Conservation (phyloP, 1,140 invertebrate genomes). For the Nasonia giraulti region DNA sequence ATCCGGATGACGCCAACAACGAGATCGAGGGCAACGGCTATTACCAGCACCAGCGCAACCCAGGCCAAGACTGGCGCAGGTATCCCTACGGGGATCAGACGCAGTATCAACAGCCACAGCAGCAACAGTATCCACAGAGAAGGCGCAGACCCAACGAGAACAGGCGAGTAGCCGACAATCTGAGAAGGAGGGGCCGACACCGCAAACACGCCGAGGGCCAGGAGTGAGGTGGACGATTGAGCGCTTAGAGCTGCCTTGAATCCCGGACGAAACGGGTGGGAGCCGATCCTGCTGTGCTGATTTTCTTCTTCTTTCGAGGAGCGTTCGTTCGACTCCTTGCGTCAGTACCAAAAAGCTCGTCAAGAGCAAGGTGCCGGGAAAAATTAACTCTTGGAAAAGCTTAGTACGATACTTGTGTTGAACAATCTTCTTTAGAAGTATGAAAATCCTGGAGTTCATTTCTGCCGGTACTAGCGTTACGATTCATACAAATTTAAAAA, state of each 20-base stretch:
- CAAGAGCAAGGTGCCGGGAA: not conserved
- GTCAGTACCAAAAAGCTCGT: not conserved
- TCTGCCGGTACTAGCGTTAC: not conserved
- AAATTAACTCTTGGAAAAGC: not conserved
- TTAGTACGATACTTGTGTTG: too few relatives aligned
- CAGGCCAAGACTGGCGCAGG: too few relatives aligned
- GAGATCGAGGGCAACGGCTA: conserved; percentile 22
- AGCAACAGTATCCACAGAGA: conserved; percentile 21
- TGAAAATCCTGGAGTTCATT: not conserved
- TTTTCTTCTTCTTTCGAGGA: not conserved
- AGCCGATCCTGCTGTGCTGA: not conserved
- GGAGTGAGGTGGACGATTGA: not conserved
- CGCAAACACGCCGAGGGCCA: conserved; percentile 40
- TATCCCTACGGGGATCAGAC: not conserved
- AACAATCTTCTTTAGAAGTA: too few relatives aligned
- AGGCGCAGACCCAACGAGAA: not conserved
- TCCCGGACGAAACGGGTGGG: not conserved
- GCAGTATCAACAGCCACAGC: conserved; percentile 38
- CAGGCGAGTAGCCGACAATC: conserved; percentile 47
- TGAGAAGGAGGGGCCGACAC: conserved; percentile 52
- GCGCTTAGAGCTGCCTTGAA: not conserved
- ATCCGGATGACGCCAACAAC: conserved; percentile 21
- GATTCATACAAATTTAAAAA: not conserved
- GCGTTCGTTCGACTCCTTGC: not conserved
- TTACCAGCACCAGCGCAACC: conserved; percentile 38